Base-by-base conservation (phyloP, 2,113 vertebrate genomes). In the Spea bombifrons region DNA sequence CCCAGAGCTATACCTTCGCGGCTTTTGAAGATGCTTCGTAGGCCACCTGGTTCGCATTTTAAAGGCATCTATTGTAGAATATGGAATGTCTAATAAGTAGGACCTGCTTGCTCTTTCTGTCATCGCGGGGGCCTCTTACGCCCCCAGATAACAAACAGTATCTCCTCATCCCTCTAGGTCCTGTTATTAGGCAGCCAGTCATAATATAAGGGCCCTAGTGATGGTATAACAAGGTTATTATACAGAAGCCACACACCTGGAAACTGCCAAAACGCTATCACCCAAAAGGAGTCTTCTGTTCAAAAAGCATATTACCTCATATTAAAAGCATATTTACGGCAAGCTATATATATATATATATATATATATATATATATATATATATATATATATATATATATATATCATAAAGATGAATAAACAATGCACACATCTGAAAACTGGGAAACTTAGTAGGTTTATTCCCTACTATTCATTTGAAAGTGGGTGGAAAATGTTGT, bases 41-140 rank as follows among this genome's bases (percentile, higher is more conserved):
- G n/a, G 16, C 49, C 76, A 80, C 77, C 77, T 80, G 77, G 77
- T 73, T 45, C 67, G 44, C 63, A 73, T 79, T 77, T 67, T 73
- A 79, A 63, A 73, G 49, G 50, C 61, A 12, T 30, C 50, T 46
- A 67, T 67, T 80, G 50, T 67, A 49, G 15, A 46, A n/a, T 73
- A 44, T 67, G 71, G 44, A 66, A 66, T 80, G 77, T 53, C 63
- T 47, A 30, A 30, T 73, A 80, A 66, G 52, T 66, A 73, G 47
- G 49, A 48, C 30, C 50, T 30, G 47, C 44, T 7, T 30, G 50
- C 63, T 48, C 5, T 43, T 57, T 73, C 77, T 80, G 64, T 80
- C 77, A 80, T 80, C 77, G 67, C 48, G 13, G 45, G 15, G 70
- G 57, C 63, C 61, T 80, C 44, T 73, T 12, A 44, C 13, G 61